Percentiles rank a stretch among this genome's conserved stretches.
phyloP scores from a whole-genome alignment of 2,797 vertebrate species.

The Chanos chanos region DNA sequence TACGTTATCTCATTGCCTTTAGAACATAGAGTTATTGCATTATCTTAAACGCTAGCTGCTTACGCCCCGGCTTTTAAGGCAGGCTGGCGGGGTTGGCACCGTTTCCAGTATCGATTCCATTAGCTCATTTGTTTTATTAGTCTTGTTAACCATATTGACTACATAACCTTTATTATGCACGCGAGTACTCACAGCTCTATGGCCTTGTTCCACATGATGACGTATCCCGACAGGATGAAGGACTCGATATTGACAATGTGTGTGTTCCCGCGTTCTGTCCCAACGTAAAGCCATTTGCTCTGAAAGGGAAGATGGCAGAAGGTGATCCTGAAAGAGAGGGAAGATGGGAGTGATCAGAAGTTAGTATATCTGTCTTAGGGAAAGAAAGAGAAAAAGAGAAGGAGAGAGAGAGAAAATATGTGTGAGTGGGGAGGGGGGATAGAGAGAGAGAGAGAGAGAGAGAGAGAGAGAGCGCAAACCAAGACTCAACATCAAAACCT shows the following conservation, averaged over 20 bases:
- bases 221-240: slow-evolving; percentile 95
- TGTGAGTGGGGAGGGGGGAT: background rate
- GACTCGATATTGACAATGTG: slow-evolving; percentile 98
- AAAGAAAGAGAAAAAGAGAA: background rate
- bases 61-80: too few species aligned
- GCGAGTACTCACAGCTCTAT: slow-evolving; percentile 89
- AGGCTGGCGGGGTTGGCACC: too few species aligned
- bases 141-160: background rate
- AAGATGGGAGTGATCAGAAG: background rate
- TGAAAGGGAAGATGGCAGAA: slow-evolving; percentile 98
- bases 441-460: background rate
- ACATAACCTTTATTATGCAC: background rate
- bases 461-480: background rate
- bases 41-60: too few species aligned
- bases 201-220: slow-evolving; percentile 99
- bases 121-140: background rate
- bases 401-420: background rate
- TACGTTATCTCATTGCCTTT: too few species aligned
- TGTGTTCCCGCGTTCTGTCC: slow-evolving; percentile 94
- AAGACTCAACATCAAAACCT: background rate
- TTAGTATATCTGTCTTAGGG: too few species aligned
- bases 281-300: slow-evolving; percentile 99
- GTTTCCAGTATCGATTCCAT: background rate
- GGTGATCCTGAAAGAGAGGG: slow-evolving; percentile 82
- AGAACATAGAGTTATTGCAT: too few species aligned